Evolutionary conservation across 2,888 invertebrate genomes (phyloP).

Genomic region (Blera fallax): DNA sequence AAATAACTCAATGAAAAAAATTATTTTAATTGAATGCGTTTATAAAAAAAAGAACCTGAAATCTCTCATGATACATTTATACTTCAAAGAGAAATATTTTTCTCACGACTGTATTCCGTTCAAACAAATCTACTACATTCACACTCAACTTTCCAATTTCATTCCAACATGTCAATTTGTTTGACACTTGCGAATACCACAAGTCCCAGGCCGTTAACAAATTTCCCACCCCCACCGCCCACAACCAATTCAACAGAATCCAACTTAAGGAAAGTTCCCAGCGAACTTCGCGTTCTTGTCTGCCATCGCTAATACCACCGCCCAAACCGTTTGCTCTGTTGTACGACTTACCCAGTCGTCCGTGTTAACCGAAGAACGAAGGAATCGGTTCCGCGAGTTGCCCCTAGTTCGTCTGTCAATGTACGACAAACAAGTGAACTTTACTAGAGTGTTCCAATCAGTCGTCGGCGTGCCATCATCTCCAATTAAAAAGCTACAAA

Average conservation of each 20-base stretch:
- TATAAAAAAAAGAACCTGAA: background rate
- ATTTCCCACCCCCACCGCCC: background rate
- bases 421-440: constrained; percentile 18
- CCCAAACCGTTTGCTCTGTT: background rate
- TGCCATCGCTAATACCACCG: background rate
- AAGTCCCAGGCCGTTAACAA: background rate
- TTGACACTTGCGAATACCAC: constrained; percentile 15
- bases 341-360: background rate
- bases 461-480: background rate
- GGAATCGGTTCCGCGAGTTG: background rate
- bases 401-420: constrained; percentile 5
- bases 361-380: background rate
- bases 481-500: background rate
- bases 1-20: no score
- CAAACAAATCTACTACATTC: constrained; percentile 22
- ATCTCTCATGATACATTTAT: background rate
- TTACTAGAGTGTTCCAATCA: constrained; percentile 16
- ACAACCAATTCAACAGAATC: constrained; percentile 14
- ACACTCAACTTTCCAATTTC: background rate
- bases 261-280: constrained; percentile 28
- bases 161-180: constrained; percentile 17
- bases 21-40: no score
- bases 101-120: background rate
- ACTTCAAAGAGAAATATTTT: background rate
- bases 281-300: constrained; percentile 20